Base-by-base conservation (phyloP, 2,113 vertebrate genomes). In the Fregetta grallaria region DNA sequence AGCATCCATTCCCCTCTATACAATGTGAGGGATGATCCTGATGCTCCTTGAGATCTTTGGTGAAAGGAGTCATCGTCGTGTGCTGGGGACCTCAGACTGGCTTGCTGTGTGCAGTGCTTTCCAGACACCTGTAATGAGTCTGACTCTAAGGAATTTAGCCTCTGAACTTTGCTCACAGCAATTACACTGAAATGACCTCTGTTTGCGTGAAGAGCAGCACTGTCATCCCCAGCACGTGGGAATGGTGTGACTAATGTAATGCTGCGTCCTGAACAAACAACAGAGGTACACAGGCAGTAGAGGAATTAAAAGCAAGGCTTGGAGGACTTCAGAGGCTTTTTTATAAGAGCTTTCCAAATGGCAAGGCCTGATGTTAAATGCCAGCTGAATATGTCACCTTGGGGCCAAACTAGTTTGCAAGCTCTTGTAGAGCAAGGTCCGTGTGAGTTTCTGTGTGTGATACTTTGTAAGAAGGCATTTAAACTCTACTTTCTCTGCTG, bases 1-100 rank as follows among this genome's bases (percentile, higher is more conserved):
- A 10, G 26, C 15, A 11, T 6, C 70, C 15, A 11, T 6, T 65
- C 15, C 44, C 6, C 3, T 20, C 34, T 4, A 0, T 18, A 1
- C 32, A 2, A 6, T 11, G 13, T 20, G n/a, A 13, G 49, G 49
- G 22, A 50, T 23, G 30, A 9, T 42, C 56, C 38, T 8, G 79
- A 5, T 45, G 66, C 11, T 62, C 19, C 36, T 61, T 1, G 68
- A 49, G 61, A 68, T 5, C 25, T 23, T 12, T 7, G 27, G 9
- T 23, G 78, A 49, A 13, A 47, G 49, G 14, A 72, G 20, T 63
- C 23, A 4, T 30, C 10, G 0, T 0, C 6, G 25, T 3, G 1
- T 1, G 4, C 11, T 38, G 6, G 50, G 29, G 20, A 26, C 18
- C 15, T 18, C 42, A 19, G 83, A 4, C 22, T 1, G 10, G 22